Evolutionary conservation across 2,113 vertebrate species (phyloP).

Genomic region (Oenanthe oenanthe): DNA sequence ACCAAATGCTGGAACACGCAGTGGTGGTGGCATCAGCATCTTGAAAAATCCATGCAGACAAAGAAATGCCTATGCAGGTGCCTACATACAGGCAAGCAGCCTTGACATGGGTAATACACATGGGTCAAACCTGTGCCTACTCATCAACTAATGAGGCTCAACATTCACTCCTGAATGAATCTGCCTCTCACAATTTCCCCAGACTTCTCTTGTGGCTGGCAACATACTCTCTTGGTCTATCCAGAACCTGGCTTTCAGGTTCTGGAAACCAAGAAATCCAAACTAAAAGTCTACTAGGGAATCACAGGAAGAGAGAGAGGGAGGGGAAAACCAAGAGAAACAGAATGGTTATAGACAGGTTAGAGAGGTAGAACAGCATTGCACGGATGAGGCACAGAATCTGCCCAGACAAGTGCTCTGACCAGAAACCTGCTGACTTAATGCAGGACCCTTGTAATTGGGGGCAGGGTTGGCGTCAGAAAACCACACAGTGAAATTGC

Average conservation of each 20-base stretch:
- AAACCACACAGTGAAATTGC: background rate
- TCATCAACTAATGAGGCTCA: background rate
- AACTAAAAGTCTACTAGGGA: background rate
- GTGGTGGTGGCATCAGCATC: rapidly evolving
- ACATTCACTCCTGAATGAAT: background rate
- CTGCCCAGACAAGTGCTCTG: background rate
- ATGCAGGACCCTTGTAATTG: background rate
- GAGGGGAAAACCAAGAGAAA: background rate
- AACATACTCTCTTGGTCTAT: background rate
- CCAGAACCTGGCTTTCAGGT: background rate
- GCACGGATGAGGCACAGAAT: background rate
- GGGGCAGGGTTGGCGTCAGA: rapidly evolving
- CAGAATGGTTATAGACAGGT: background rate
- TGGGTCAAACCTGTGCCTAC: background rate
- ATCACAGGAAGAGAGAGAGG: background rate
- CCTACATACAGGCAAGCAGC: background rate
- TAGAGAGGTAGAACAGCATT: background rate
- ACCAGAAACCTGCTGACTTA: background rate
- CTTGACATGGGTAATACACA: background rate
- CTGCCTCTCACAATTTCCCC: background rate
- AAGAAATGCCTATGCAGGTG: background rate
- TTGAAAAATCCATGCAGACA: background rate
- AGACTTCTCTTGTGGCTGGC: background rate
- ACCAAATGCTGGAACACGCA: background rate
- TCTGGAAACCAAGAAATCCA: background rate